Conservation (phyloP, 2,797 vertebrate genomes). For the Gambelia wislizenii region DNA sequence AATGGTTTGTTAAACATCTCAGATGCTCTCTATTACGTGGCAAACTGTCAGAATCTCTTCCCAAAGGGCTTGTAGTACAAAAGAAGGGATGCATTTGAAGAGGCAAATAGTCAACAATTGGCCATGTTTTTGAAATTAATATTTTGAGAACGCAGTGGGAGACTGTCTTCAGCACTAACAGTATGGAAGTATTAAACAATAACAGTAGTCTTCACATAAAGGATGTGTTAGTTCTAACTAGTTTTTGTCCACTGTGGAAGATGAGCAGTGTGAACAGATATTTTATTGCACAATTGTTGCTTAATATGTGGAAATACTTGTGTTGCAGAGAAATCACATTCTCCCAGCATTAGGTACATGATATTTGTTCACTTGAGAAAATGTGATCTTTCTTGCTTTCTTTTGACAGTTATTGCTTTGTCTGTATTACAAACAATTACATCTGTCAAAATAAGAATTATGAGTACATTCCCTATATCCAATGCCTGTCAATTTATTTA, state of each 20-base stretch:
- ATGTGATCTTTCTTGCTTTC: not conserved
- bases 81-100: not conserved
- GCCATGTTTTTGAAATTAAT: not conserved
- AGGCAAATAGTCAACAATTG: not conserved
- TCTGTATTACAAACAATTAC: not conserved
- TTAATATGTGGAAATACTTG: not conserved
- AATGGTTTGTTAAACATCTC: constrained; percentile 4
- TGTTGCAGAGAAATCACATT: not conserved
- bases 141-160: not conserved
- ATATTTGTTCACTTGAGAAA: not conserved
- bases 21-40: not conserved
- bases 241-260: not conserved
- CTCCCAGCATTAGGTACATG: not conserved
- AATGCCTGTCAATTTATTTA: not conserved
- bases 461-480: not conserved
- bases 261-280: not conserved
- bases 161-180: not conserved
- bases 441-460: not conserved
- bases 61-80: not conserved
- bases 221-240: not conserved
- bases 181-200: no score
- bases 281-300: not conserved
- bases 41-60: not conserved
- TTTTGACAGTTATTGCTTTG: not conserved
- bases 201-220: not conserved